Base-by-base conservation (phyloP, 2,888 invertebrate species). In the Lamellibrachia satsuma region DNA sequence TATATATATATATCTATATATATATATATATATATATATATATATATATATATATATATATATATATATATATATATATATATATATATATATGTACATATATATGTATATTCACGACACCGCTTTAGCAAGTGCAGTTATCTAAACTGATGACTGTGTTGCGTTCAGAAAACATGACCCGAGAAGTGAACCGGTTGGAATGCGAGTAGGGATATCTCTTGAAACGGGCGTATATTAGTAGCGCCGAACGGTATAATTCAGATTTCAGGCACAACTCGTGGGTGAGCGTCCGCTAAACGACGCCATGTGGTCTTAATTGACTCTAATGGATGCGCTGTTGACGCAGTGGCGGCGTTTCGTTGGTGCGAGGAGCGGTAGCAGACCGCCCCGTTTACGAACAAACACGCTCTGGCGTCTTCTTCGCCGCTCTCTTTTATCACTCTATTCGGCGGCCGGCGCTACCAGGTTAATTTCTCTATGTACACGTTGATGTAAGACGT, bases 211-310 rank as follows among this genome's bases (percentile, higher is more conserved):
- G 75, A 75, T 75, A 75, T 75, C 75, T 75, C 75, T 22, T 22
- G 75, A 75, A 75, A 75, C 75, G 75, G 75, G 6, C 75, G 22
- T 15, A n/a, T 75, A 75, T 75, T 75, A 75, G 75, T 22, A 75
- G 75, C 75, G 75, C 75, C 75, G 75, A 75, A 75, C 75, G 75
- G 75, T 75, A 75, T 75, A 75, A 75, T 75, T 75, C 75, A 75
- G 22, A 75, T 75, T 75, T 75, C 75, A 75, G 75, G 75, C 75
- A 6, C 75, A 75, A 75, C 75, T 3, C 75, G 15, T 4, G 75
- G 75, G 75, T 22, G 22, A 75, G 22, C 75, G 75, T 75, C 75
- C 75, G 22, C 75, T 75, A 75, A 75, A 75, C 22, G 75, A 75
- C 75, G 22, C 75, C 75, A 75, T 75, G 75, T 75, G 75, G 11